Evolutionary conservation across 2,797 vertebrate species (phyloP).

Genomic region (Sebastes miniatus): DNA sequence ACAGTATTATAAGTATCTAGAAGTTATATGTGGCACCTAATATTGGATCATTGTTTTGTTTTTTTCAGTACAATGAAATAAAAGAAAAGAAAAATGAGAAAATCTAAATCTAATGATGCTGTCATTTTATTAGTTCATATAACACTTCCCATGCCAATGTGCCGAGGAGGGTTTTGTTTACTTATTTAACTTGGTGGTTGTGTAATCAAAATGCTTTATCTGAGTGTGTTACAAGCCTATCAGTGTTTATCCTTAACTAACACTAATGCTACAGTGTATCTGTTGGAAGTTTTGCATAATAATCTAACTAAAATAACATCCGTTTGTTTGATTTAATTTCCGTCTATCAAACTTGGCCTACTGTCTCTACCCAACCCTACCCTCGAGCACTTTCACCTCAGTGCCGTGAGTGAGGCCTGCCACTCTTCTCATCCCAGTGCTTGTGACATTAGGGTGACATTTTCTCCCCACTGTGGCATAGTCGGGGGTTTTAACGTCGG

Average conservation of each 20-base stretch:
- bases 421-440: slow-evolving; percentile 62
- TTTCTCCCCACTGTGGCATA: slow-evolving; percentile 70
- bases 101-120: background rate
- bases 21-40: background rate
- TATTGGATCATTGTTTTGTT: background rate
- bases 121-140: background rate
- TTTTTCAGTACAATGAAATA: background rate
- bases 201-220: slow-evolving; percentile 2
- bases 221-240: background rate
- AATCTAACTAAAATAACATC: slow-evolving; percentile 19
- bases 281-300: slow-evolving; percentile 28
- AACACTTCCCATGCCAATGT: background rate
- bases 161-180: background rate
- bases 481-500: slow-evolving; percentile 43
- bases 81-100: background rate
- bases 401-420: slow-evolving; percentile 58
- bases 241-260: slow-evolving; percentile 23
- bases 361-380: slow-evolving; percentile 42
- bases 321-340: slow-evolving; percentile 31
- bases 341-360: slow-evolving; percentile 12
- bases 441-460: slow-evolving; percentile 76
- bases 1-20: background rate
- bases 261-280: background rate
- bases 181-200: background rate
- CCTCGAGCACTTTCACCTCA: slow-evolving; percentile 56